Conservation (phyloP, 92 coral and sea anemone genomes). For the Isaurus tuberculatus region DNA sequence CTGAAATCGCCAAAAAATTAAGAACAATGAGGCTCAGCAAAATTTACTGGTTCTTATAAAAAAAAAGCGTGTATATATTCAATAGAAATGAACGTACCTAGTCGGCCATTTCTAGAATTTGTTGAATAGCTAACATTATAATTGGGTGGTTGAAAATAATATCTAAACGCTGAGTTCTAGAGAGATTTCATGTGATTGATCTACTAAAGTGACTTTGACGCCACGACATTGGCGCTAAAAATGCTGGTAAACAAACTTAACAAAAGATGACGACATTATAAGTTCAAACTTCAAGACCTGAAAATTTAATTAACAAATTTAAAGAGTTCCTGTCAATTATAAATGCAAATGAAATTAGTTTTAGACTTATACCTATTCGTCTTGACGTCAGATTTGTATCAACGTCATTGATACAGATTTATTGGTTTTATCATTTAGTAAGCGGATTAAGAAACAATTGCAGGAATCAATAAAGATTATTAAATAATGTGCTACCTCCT, state of each 20-base stretch:
- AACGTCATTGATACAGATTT: not conserved
- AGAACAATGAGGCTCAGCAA: no score
- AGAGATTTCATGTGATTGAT: not conserved
- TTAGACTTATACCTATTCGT: not conserved
- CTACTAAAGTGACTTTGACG: not conserved
- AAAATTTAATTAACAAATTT: not conserved
- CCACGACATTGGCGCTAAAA: not conserved
- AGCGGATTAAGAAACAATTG: not conserved
- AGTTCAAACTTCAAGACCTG: not conserved
- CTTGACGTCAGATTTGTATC: not conserved
- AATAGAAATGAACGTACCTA: no score
- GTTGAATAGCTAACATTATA: not conserved
- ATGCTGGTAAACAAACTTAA: not conserved
- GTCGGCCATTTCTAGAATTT: no score
- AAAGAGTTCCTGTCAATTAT: conserved; percentile 5
- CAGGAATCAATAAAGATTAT: not conserved
- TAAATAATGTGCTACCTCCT: not conserved
- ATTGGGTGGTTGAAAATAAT: no score
- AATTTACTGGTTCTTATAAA: no score
- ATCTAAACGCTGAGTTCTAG: not conserved
- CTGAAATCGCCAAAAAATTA: no score
- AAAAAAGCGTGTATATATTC: no score
- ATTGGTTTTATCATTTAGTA: not conserved
- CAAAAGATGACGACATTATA: not conserved
- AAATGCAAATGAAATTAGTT: conserved; percentile 23